Evolutionary conservation across 2,888 invertebrate genomes (phyloP).

Genomic region (Geophilus truncorum): DNA sequence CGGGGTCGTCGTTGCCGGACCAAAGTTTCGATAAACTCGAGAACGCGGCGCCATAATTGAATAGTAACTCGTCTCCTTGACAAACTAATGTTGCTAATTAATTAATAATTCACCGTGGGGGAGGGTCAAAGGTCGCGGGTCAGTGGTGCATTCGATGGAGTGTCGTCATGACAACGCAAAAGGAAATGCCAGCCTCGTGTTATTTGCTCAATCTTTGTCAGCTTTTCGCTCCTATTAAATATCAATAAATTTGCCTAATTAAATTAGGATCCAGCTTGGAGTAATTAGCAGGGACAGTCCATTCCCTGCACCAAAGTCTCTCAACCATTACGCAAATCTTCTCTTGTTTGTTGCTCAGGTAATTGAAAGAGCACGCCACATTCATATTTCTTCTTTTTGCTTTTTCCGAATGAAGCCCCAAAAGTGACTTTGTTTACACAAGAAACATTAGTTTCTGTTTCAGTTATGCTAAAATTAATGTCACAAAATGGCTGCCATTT

Average conservation of each 20-base stretch:
- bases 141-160: neutral
- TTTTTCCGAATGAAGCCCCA: too few species aligned
- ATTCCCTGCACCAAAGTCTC: neutral
- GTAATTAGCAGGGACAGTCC: neutral
- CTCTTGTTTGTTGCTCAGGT: too few species aligned
- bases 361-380: neutral
- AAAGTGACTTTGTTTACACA: too few species aligned
- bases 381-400: neutral
- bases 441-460: too few species aligned
- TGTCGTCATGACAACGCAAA: neutral
- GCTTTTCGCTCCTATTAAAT: constrained; percentile 29
- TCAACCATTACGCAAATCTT: neutral
- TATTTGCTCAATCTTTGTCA: constrained; percentile 22
- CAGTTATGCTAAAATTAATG: too few species aligned
- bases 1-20: neutral
- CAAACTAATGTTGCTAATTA: neutral
- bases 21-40: neutral
- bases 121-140: neutral
- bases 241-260: constrained; percentile 32
- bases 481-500: too few species aligned
- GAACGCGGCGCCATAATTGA: neutral
- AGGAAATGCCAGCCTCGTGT: neutral
- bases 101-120: neutral
- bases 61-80: neutral
- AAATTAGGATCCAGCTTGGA: constrained; percentile 19